Percentiles rank a stretch among this genome's conserved stretches.
These are phyloP conservation scores for Drosophila repleta DNA, from an alignment of 1,140 invertebrate genomes.

Conservation along the genomic window DNA sequence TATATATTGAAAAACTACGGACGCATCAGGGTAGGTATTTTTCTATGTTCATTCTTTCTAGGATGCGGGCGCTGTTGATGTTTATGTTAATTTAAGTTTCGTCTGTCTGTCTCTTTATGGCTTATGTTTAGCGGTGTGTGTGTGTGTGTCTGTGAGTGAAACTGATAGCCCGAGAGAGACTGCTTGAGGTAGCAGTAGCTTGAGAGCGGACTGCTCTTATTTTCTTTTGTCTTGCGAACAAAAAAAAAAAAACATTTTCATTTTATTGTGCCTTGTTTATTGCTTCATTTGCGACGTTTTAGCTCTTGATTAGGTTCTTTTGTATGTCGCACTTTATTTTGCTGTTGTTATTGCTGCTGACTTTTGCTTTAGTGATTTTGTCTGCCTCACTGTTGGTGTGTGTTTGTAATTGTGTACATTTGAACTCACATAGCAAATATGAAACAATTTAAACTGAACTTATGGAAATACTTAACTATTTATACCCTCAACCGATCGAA, in stretches of 20 bases:
- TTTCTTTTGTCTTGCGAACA: slow-evolving; percentile 52
- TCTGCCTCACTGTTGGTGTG: not conserved
- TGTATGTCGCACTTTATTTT: slow-evolving; percentile 71
- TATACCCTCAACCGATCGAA: too few species aligned
- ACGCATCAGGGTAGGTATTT: too few species aligned
- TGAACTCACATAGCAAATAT: slow-evolving; percentile 50
- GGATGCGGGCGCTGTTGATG: slow-evolving; percentile 20
- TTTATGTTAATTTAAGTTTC: slow-evolving; percentile 65
- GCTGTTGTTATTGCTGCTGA: slow-evolving; percentile 40
- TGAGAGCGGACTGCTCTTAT: slow-evolving; percentile 61
- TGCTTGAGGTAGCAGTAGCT: slow-evolving; percentile 31
- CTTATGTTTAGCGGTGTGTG: slow-evolving; percentile 17
- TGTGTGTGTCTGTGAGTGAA: slow-evolving; percentile 21
- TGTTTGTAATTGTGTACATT: slow-evolving; percentile 27
- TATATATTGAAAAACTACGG: too few species aligned
- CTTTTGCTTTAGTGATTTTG: slow-evolving; percentile 9
- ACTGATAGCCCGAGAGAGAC: slow-evolving; percentile 36
- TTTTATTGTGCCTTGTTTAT: slow-evolving; percentile 77
- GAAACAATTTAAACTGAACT: slow-evolving; percentile 79
- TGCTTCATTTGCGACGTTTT: slow-evolving; percentile 80
- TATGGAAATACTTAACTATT: slow-evolving; percentile 79
- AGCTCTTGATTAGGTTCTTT: slow-evolving; percentile 81
- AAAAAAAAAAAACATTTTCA: slow-evolving; percentile 33
- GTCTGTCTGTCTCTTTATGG: slow-evolving; percentile 51
- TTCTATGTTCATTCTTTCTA: slow-evolving; percentile 11